phyloP scores from a whole-genome alignment of 2,113 vertebrate genomes.

The Otocyon megalotis region DNA sequence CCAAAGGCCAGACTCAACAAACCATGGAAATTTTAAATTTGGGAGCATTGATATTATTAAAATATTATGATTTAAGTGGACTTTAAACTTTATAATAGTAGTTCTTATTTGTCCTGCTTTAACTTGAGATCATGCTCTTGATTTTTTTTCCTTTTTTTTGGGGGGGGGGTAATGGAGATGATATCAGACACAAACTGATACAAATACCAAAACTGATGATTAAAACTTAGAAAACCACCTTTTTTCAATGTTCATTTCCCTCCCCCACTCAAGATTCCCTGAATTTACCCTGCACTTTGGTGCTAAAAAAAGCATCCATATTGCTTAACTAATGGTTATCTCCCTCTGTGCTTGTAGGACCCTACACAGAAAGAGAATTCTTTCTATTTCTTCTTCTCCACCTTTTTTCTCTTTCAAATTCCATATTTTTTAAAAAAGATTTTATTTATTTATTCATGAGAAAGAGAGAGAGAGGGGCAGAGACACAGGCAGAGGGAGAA shows the following conservation, averaged over 20 bases:
- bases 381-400: not conserved
- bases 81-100: slow-evolving; percentile 11
- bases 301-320: not conserved
- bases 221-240: not conserved
- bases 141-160: not conserved
- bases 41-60: not conserved
- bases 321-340: not conserved
- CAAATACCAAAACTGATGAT: not conserved
- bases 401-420: not conserved
- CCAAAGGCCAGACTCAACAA: slow-evolving; percentile 3
- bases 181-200: not conserved
- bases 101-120: not conserved
- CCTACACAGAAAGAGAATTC: not conserved
- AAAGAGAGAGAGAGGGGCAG: too few relatives aligned
- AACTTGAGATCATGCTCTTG: not conserved
- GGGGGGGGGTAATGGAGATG: not conserved
- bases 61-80: not conserved
- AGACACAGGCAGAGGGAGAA: too few relatives aligned
- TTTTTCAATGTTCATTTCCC: not conserved
- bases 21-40: not conserved
- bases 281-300: not conserved
- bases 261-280: not conserved
- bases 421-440: not conserved
- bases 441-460: too few relatives aligned
- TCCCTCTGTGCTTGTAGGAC: not conserved